Evolutionary conservation across 2,888 invertebrate species (phyloP).

Genomic region (Liposcelis brunnea): DNA sequence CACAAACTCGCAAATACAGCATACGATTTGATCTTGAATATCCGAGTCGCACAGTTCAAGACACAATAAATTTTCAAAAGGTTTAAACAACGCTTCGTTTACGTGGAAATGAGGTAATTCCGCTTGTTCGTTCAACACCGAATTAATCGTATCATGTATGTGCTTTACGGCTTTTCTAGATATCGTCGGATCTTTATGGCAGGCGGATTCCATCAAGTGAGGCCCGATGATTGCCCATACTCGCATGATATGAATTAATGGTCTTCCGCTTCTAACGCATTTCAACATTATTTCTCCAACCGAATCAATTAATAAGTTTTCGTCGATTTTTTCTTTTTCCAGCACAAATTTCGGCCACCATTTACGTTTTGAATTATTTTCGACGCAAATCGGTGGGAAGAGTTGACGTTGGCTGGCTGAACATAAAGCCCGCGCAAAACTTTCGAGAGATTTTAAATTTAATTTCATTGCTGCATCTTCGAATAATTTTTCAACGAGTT

Average conservation of each 20-base stretch:
- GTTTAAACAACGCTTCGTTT: conserved; percentile 85
- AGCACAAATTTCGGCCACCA: no score
- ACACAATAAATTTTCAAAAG: conserved; percentile 86
- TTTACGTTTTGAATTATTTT: neutral
- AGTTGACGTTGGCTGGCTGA: conserved; percentile 72
- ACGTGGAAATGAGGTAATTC: conserved; percentile 90
- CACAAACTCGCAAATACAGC: conserved; percentile 89
- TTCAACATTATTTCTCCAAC: conserved; percentile 78
- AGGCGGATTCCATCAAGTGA: conserved; percentile 91
- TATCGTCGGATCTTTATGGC: conserved; percentile 73
- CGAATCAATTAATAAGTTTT: neutral
- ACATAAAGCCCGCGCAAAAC: conserved; percentile 67
- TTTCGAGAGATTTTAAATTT: conserved; percentile 65
- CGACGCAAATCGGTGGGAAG: conserved; percentile 19
- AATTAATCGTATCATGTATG: conserved; percentile 81
- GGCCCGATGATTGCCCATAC: conserved; percentile 84
- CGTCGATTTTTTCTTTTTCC: no score
- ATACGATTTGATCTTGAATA: conserved; percentile 75
- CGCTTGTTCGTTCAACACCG: conserved; percentile 66
- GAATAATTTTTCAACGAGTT: conserved; percentile 80
- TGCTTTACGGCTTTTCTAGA: conserved; percentile 83
- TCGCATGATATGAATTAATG: conserved; percentile 78
- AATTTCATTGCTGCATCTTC: conserved; percentile 75
- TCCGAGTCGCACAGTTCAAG: conserved; percentile 86
- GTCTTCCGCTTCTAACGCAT: conserved; percentile 70